Percentiles rank a stretch among this genome's conserved stretches.
Conservation (phyloP, 2,888 invertebrate species). For the Muschampia plurimacula region DNA sequence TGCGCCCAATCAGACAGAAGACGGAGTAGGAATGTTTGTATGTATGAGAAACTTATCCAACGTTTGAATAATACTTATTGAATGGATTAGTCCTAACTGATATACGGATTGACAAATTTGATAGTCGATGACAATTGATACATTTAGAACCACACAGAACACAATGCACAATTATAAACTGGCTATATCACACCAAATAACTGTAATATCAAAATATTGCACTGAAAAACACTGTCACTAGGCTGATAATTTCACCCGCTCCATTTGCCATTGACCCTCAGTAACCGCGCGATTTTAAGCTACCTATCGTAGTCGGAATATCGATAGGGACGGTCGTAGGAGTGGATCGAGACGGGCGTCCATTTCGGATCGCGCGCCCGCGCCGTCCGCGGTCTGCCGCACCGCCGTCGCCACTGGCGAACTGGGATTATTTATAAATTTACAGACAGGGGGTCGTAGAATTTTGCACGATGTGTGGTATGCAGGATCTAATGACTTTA, state of each 20-base stretch:
- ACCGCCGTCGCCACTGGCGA: conserved; percentile 83
- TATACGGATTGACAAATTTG: not conserved
- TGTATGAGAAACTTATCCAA: conserved; percentile 37
- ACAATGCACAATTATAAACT: conserved; percentile 23
- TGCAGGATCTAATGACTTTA: conserved; percentile 71
- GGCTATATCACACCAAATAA: conserved; percentile 17
- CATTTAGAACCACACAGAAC: conserved; percentile 12
- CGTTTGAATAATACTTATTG: not conserved
- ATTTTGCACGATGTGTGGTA: conserved; percentile 79
- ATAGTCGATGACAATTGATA: not conserved
- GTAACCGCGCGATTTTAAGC: conserved; percentile 25
- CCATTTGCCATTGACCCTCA: conserved; percentile 7
- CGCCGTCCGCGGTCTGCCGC: conserved; percentile 83
- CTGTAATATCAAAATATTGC: conserved; percentile 28
- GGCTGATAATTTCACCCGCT: conserved; percentile 25
- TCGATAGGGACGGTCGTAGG: conserved; percentile 55
- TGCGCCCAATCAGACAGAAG: conserved; percentile 61
- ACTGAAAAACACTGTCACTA: conserved; percentile 40
- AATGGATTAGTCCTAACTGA: not conserved
- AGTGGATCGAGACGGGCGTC: conserved; percentile 70
- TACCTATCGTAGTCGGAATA: conserved; percentile 39
- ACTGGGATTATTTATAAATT: conserved; percentile 85
- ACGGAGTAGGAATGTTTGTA: conserved; percentile 55
- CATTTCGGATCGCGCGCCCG: conserved; percentile 81
- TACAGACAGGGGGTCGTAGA: conserved; percentile 84